Conservation (phyloP, 2,797 vertebrate genomes). For the Aphelocoma californica region DNA sequence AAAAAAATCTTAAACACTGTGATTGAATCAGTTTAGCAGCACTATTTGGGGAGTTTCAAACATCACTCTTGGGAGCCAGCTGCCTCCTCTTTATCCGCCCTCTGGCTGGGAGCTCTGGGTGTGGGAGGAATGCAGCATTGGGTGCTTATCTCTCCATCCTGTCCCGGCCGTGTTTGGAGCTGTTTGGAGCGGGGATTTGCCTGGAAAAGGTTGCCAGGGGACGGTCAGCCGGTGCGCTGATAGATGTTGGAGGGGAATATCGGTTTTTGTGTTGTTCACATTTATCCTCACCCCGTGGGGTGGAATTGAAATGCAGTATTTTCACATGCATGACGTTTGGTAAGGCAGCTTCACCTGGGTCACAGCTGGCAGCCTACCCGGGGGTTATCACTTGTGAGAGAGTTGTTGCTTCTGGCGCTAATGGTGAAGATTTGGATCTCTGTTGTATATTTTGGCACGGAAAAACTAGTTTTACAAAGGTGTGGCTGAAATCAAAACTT, state of each 20-base stretch:
- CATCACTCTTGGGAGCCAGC: background rate
- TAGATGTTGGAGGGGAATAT: rapidly evolving
- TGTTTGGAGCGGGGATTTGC: background rate
- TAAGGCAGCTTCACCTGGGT: background rate
- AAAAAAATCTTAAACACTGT: background rate
- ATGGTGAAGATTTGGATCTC: conserved; percentile 19
- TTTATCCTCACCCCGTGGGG: rapidly evolving
- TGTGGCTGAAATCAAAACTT: conserved; percentile 18
- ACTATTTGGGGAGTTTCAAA: background rate
- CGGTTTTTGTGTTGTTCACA: background rate
- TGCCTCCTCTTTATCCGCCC: background rate
- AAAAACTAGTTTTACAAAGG: conserved; percentile 51
- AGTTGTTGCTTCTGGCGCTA: background rate
- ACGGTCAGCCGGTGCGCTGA: background rate
- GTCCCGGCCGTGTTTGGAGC: background rate
- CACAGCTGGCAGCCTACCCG: background rate
- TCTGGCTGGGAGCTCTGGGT: conserved; percentile 29
- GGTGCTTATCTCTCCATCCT: conserved; percentile 46
- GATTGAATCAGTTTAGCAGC: background rate
- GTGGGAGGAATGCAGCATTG: conserved; percentile 53
- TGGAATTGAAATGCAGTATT: rapidly evolving
- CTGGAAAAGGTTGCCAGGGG: background rate
- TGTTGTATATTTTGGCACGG: background rate
- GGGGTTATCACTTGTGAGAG: background rate
- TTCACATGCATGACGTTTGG: rapidly evolving